Conservation (phyloP, 2,113 vertebrate species). For the Elgaria multicarinata region DNA sequence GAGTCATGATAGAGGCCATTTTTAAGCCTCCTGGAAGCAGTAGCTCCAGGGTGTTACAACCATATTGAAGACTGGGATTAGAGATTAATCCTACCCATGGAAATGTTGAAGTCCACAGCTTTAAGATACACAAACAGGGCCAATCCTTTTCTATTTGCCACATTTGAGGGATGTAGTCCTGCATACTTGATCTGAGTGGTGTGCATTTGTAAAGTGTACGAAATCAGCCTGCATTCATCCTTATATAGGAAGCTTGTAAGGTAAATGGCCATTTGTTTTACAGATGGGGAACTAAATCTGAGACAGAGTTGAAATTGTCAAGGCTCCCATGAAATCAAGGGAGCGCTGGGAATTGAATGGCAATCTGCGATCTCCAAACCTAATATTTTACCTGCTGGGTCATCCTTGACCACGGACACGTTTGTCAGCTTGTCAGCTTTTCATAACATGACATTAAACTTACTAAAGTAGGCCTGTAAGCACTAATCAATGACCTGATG, state of each 20-base stretch:
- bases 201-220: background rate
- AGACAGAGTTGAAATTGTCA: background rate
- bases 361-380: background rate
- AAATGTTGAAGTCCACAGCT: background rate
- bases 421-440: constrained; percentile 6
- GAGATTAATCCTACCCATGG: background rate
- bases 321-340: background rate
- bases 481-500: constrained; percentile 4
- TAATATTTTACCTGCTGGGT: background rate
- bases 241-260: background rate
- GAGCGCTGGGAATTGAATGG: background rate
- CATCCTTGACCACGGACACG: background rate
- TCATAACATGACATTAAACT: constrained; percentile 10
- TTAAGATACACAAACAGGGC: background rate
- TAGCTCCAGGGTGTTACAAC: background rate
- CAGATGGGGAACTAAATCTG: background rate
- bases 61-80: background rate
- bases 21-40: too few relatives aligned
- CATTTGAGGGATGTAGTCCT: background rate
- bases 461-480: constrained; percentile 9
- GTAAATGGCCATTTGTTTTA: background rate
- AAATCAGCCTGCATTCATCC: background rate
- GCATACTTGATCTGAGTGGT: background rate
- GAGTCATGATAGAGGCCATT: too few relatives aligned
- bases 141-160: background rate